Evolutionary conservation across 1,140 invertebrate genomes (phyloP).

Genomic region (Drosophila miranda): DNA sequence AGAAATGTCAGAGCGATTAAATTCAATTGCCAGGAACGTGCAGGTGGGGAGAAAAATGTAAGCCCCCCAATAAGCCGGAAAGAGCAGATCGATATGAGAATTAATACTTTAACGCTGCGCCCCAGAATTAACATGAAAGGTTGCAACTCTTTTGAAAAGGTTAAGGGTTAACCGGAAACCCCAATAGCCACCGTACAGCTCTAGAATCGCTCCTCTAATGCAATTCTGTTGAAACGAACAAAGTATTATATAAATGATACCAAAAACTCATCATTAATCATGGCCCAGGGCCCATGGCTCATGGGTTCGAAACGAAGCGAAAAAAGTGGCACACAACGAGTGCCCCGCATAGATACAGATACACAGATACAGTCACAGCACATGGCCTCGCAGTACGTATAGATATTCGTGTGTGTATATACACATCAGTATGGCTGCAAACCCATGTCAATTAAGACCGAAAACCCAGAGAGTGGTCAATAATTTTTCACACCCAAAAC

Average conservation of each 20-base stretch:
- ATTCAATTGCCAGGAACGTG: constrained; percentile 8
- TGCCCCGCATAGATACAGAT: constrained; percentile 8
- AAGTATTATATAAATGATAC: not conserved
- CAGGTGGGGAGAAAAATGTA: constrained; percentile 1
- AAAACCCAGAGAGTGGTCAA: constrained; percentile 40
- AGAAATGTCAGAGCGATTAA: constrained; percentile 21
- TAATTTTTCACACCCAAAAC: constrained; percentile 63
- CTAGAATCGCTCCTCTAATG: not conserved
- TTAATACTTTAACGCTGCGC: too few species aligned
- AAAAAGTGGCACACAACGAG: constrained; percentile 28
- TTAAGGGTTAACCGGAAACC: not conserved
- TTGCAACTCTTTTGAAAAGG: not conserved
- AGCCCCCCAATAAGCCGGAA: too few species aligned
- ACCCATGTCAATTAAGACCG: constrained; percentile 56
- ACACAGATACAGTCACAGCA: not conserved
- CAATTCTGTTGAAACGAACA: not conserved
- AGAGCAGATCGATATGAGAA: too few species aligned
- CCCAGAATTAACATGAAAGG: too few species aligned
- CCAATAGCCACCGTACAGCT: too few species aligned
- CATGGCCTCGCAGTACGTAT: not conserved
- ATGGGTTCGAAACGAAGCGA: constrained; percentile 16
- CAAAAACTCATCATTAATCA: constrained; percentile 43
- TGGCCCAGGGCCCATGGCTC: constrained; percentile 22
- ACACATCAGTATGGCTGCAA: constrained; percentile 5
- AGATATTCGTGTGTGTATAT: not conserved